These are phyloP conservation scores for Drosophila monieri DNA, from an alignment of 2,888 invertebrate genomes.

Conservation along the genomic window DNA sequence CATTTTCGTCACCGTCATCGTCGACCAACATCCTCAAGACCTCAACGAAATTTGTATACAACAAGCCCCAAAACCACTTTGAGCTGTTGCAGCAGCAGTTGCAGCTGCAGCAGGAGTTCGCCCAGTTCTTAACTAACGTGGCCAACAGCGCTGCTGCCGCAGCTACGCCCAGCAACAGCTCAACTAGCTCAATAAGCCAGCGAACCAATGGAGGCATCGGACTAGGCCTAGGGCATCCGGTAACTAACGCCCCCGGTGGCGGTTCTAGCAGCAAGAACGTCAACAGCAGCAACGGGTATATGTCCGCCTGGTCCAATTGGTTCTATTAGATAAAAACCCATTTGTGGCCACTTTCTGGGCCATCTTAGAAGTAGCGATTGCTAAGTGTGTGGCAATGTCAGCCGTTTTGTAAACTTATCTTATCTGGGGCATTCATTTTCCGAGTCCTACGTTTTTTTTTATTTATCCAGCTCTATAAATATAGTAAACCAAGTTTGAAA, in stretches of 20 bases:
- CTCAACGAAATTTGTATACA: slow-evolving; percentile 80
- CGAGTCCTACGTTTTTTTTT: slow-evolving; percentile 4
- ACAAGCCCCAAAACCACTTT: slow-evolving; percentile 80
- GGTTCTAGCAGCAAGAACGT: slow-evolving; percentile 37
- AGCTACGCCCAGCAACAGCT: slow-evolving; percentile 34
- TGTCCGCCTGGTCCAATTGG: slow-evolving; percentile 73
- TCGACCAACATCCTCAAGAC: slow-evolving; percentile 71
- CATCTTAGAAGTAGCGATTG: not conserved
- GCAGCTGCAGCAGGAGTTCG: slow-evolving; percentile 81
- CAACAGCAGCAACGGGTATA: slow-evolving; percentile 49
- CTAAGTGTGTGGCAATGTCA: slow-evolving; percentile 2
- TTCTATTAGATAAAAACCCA: slow-evolving; percentile 47
- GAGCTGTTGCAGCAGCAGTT: slow-evolving; percentile 79
- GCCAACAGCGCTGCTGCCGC: slow-evolving; percentile 59
- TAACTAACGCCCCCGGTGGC: slow-evolving; percentile 11
- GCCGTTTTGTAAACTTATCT: slow-evolving; percentile 1
- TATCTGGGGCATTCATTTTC: slow-evolving; percentile 2
- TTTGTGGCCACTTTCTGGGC: not conserved
- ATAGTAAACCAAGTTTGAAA: not conserved
- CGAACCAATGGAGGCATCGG: slow-evolving; percentile 17
- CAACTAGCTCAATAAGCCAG: slow-evolving; percentile 13
- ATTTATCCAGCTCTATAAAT: not conserved
- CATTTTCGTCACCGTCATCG: slow-evolving; percentile 43
- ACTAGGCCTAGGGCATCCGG: slow-evolving; percentile 19
- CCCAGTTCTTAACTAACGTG: slow-evolving; percentile 78